Percentiles rank a stretch among this genome's conserved stretches.
Evolutionary conservation across 2,888 invertebrate genomes (phyloP).

Genomic region (Cotesia congregata): DNA sequence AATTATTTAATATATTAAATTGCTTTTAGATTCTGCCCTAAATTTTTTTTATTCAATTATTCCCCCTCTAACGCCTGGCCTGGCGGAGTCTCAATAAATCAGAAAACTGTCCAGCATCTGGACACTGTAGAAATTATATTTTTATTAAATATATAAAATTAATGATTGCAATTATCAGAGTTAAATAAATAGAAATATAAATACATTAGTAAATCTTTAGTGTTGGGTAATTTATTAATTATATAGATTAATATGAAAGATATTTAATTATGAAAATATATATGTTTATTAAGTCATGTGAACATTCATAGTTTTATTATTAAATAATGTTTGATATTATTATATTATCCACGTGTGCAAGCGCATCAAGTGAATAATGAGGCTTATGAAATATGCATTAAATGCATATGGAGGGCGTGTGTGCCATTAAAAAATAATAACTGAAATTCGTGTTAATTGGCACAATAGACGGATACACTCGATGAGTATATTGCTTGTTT

Average conservation of each 20-base stretch:
- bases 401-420: slow-evolving; percentile 60
- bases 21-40: not conserved
- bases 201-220: slow-evolving; percentile 1
- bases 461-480: slow-evolving; percentile 53
- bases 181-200: too few species aligned
- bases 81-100: not conserved
- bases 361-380: slow-evolving; percentile 2
- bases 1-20: slow-evolving; percentile 6
- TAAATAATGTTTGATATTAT: slow-evolving; percentile 37
- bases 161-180: too few species aligned
- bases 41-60: not conserved
- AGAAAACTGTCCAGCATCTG: not conserved
- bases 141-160: too few species aligned
- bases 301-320: slow-evolving; percentile 15
- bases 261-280: not conserved
- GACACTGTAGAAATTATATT: too few species aligned
- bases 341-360: slow-evolving; percentile 16
- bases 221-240: slow-evolving; percentile 16
- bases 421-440: slow-evolving; percentile 63
- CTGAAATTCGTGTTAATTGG: slow-evolving; percentile 66
- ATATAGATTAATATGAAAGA: slow-evolving; percentile 25
- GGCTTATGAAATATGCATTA: slow-evolving; percentile 60
- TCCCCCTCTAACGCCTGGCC: not conserved
- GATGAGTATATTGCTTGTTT: slow-evolving; percentile 48
- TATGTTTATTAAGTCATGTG: not conserved